Percentiles rank a stretch among this genome's conserved stretches.
phyloP scores from a whole-genome alignment of 2,797 vertebrate species.

The Odontamblyopus lacepedii region DNA sequence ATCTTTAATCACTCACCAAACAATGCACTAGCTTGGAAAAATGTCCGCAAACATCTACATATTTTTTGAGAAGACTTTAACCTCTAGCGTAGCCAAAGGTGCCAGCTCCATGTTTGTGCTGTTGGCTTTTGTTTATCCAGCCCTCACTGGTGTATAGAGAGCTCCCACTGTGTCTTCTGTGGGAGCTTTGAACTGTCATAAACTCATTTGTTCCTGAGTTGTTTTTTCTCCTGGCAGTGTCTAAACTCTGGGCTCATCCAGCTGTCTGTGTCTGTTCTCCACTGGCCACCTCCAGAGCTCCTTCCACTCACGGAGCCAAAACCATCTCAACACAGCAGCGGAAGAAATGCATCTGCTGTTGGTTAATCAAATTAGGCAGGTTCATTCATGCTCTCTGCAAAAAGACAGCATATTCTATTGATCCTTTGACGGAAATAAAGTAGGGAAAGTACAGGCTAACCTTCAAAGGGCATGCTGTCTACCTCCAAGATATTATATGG shows the following conservation, averaged over 20 bases:
- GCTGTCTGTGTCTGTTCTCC: conserved; percentile 53
- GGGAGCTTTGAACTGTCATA: conserved; percentile 41
- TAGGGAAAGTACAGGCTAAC: not conserved
- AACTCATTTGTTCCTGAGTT: conserved; percentile 57
- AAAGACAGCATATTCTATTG: not conserved
- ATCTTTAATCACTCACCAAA: not conserved
- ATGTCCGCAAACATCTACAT: not conserved
- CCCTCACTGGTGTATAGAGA: conserved; percentile 35
- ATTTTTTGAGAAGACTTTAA: not conserved
- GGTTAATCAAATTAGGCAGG: conserved; percentile 5
- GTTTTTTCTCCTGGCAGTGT: conserved; percentile 49
- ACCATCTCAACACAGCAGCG: conserved; percentile 5
- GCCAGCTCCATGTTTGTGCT: not conserved
- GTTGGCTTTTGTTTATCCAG: conserved; percentile 12
- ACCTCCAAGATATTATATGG: not conserved
- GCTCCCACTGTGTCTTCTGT: conserved; percentile 32
- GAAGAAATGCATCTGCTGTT: not conserved
- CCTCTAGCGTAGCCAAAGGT: not conserved
- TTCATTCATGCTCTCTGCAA: conserved; percentile 7
- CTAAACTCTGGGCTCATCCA: conserved; percentile 46
- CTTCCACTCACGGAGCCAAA: conserved; percentile 15
- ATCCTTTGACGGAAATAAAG: not conserved
- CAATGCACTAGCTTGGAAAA: not conserved
- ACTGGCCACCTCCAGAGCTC: conserved; percentile 23
- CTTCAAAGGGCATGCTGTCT: not conserved